These are phyloP conservation scores for Cheilinus undulatus DNA, from an alignment of 2,113 vertebrate species.

Conservation along the genomic window DNA sequence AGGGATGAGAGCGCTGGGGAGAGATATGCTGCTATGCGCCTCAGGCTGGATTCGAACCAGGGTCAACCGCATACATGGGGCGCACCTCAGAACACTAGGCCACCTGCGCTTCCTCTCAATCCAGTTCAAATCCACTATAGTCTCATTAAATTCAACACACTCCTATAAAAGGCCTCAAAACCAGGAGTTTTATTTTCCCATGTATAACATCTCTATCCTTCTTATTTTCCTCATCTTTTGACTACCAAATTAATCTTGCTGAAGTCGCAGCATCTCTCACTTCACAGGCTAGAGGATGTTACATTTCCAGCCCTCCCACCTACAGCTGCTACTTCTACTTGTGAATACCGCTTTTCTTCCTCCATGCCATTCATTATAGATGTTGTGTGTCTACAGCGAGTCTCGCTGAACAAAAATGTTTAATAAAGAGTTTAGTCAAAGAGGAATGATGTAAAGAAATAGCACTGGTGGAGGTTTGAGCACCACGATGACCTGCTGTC, in stretches of 20 bases:
- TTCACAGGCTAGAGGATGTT: slow-evolving; percentile 19
- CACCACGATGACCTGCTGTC: background rate
- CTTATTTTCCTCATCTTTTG: background rate
- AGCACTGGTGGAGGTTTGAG: background rate
- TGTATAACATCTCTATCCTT: background rate
- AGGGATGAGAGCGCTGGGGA: too few species aligned
- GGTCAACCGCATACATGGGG: too few species aligned
- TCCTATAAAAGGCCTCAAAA: too few species aligned
- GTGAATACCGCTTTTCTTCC: background rate
- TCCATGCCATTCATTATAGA: slow-evolving; percentile 8
- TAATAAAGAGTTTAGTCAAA: slow-evolving; percentile 6
- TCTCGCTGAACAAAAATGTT: background rate
- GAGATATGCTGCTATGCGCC: too few species aligned
- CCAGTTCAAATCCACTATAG: too few species aligned
- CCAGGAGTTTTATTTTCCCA: too few species aligned
- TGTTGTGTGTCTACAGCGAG: background rate
- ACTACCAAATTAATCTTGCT: background rate
- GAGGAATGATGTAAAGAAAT: background rate
- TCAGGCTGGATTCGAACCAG: too few species aligned
- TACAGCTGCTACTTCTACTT: slow-evolving; percentile 33
- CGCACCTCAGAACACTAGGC: too few species aligned
- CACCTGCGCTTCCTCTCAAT: too few species aligned
- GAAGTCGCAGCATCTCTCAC: slow-evolving; percentile 13
- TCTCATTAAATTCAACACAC: too few species aligned
- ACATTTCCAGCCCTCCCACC: slow-evolving; percentile 11